Percentiles rank a stretch among this genome's conserved stretches.
Evolutionary conservation across 2,888 invertebrate genomes (phyloP).

Genomic region (Hemaris fuciformis): DNA sequence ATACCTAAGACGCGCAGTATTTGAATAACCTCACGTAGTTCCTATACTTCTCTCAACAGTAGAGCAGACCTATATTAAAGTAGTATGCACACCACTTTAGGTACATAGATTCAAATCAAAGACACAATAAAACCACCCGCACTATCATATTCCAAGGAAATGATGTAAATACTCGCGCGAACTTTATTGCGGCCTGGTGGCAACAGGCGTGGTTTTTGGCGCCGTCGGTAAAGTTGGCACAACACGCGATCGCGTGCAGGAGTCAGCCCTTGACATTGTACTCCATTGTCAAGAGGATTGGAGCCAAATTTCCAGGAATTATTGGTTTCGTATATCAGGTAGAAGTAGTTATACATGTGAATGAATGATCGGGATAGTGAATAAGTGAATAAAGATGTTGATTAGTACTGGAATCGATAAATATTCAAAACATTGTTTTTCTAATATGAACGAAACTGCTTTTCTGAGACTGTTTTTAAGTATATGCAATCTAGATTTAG

Average conservation of each 20-base stretch:
- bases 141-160: not conserved
- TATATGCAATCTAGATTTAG: no score
- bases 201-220: not conserved
- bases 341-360: not conserved
- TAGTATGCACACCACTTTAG: no score
- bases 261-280: conserved; percentile 5
- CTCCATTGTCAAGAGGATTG: not conserved
- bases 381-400: no score
- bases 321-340: not conserved
- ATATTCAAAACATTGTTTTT: no score
- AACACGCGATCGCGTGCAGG: conserved; percentile 15
- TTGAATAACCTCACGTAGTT: no score
- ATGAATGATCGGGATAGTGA: no score
- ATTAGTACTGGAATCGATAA: no score
- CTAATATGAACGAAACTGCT: no score
- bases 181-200: not conserved
- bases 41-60: no score
- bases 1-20: no score
- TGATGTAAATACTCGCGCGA: not conserved
- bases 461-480: no score
- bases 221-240: conserved; percentile 5
- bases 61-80: no score
- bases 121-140: not conserved
- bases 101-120: not conserved
- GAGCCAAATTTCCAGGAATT: not conserved